A percentile compares a stretch with the other conserved stretches of the same genome.
phyloP scores from a whole-genome alignment of 2,888 invertebrate genomes.

The Orthonevra nobilis region DNA sequence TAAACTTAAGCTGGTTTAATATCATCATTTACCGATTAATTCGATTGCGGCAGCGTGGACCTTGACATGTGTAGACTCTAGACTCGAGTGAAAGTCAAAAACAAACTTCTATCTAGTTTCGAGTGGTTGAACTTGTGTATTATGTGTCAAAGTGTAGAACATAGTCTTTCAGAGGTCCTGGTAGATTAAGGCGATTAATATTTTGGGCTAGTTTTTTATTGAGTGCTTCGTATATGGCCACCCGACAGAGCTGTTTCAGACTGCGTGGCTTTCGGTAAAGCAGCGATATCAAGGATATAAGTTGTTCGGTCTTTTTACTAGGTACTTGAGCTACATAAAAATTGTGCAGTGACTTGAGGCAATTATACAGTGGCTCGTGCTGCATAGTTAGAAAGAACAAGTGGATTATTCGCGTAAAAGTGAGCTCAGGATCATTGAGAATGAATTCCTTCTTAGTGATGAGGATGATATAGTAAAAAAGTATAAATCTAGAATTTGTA shows the following conservation, averaged over 20 bases:
- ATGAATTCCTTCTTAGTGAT: slow-evolving; percentile 85
- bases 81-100: too few species aligned
- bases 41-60: slow-evolving; percentile 38
- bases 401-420: slow-evolving; percentile 85
- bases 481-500: slow-evolving; percentile 82
- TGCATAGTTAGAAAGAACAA: slow-evolving; percentile 85
- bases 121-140: slow-evolving; percentile 69
- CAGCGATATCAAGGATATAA: slow-evolving; percentile 83
- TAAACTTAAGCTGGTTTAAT: slow-evolving; percentile 39
- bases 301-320: slow-evolving; percentile 83
- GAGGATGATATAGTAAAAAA: slow-evolving; percentile 87
- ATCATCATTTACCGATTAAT: slow-evolving; percentile 51
- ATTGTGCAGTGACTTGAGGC: slow-evolving; percentile 85
- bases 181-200: slow-evolving; percentile 85
- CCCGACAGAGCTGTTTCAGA: slow-evolving; percentile 87
- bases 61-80: too few species aligned
- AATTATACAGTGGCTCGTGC: slow-evolving; percentile 85
- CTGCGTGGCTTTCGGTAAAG: slow-evolving; percentile 85
- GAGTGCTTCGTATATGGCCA: slow-evolving; percentile 85
- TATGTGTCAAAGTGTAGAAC: slow-evolving; percentile 84
- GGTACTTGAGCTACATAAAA: slow-evolving; percentile 84
- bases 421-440: slow-evolving; percentile 83
- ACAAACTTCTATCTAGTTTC: background rate
- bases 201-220: slow-evolving; percentile 84
- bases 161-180: slow-evolving; percentile 85